These are phyloP conservation scores for Rhinoraja longicauda DNA, from an alignment of 2,797 vertebrate genomes.

Conservation along the genomic window DNA sequence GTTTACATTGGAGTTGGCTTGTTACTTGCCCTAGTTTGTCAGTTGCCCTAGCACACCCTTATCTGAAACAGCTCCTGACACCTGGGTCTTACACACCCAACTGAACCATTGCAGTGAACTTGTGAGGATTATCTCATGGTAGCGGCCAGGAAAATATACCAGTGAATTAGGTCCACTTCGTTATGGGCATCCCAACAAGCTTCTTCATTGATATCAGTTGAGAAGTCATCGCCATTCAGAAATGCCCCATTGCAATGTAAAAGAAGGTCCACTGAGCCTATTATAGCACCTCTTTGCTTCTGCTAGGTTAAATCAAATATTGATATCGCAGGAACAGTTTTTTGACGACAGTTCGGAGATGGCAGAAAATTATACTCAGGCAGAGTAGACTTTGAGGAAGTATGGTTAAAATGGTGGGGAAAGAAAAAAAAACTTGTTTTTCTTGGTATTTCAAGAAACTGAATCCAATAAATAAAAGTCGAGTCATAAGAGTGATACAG, in stretches of 20 bases:
- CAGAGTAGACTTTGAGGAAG: background rate
- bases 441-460: too few species aligned
- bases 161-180: background rate
- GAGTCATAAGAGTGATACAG: too few species aligned
- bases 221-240: too few species aligned
- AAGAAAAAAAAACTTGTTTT: background rate
- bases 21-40: background rate
- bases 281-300: background rate
- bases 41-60: background rate
- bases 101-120: background rate
- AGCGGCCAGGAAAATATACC: background rate
- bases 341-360: background rate
- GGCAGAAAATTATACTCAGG: background rate
- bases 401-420: background rate
- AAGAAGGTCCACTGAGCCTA: background rate
- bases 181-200: background rate
- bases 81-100: background rate
- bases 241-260: background rate
- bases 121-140: background rate
- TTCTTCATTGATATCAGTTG: background rate
- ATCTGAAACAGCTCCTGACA: background rate
- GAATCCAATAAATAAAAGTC: background rate
- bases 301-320: background rate
- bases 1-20: background rate
- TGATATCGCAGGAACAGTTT: background rate